Evolutionary conservation across 2,888 invertebrate genomes (phyloP).

Genomic region (Colostygia pectinataria): DNA sequence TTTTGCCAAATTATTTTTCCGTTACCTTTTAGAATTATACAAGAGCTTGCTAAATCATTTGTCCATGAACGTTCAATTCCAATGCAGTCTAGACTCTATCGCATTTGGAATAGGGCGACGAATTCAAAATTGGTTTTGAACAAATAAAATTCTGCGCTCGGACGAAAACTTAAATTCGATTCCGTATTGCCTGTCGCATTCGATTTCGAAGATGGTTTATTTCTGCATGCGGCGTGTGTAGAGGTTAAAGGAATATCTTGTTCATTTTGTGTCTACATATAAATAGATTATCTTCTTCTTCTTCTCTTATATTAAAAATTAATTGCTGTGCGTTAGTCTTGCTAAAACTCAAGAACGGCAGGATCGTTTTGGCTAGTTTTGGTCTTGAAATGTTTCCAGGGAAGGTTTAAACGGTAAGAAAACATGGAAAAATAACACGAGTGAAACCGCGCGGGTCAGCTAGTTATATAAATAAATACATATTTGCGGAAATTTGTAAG

Average conservation of each 20-base stretch:
- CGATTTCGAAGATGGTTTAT: slow-evolving; percentile 25
- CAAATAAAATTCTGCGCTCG: slow-evolving; percentile 25
- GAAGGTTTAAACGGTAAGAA: no score
- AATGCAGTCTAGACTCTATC: slow-evolving; percentile 14
- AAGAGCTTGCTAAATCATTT: slow-evolving; percentile 8
- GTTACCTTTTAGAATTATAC: slow-evolving; percentile 8
- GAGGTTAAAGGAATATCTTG: not conserved
- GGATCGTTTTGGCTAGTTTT: no score
- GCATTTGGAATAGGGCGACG: slow-evolving; percentile 14
- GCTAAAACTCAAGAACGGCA: no score
- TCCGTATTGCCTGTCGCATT: slow-evolving; percentile 29
- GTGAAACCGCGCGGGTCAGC: no score
- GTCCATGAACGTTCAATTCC: not conserved
- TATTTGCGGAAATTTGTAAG: no score
- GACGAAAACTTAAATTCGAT: slow-evolving; percentile 30
- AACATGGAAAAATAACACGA: no score
- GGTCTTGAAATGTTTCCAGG: no score
- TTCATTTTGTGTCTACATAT: no score
- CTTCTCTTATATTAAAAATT: no score
- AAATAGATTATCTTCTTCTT: no score
- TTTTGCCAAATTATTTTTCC: not conserved
- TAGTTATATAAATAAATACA: no score
- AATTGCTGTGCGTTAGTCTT: no score
- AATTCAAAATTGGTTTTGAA: slow-evolving; percentile 20
- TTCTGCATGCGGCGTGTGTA: slow-evolving; percentile 10